Evolutionary conservation across 1,140 invertebrate species (phyloP).

Genomic region (Aplysia californica): DNA sequence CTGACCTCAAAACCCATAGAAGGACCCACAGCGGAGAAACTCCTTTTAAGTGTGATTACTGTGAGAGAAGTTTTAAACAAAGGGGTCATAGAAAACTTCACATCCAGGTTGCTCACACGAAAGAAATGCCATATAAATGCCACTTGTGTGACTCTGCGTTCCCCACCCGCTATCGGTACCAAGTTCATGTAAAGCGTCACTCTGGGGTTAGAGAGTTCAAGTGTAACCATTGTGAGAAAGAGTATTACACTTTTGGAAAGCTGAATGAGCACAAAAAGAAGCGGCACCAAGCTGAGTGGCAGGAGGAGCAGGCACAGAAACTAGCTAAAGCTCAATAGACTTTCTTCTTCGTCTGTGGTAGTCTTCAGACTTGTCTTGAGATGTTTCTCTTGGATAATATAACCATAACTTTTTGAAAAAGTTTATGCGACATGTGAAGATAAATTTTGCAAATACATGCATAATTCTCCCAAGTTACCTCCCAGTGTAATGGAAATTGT

Average conservation of each 20-base stretch:
- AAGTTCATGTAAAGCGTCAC: conserved; percentile 34
- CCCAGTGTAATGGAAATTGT: too few relatives aligned
- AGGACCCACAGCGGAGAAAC: conserved; percentile 39
- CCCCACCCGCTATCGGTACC: conserved; percentile 36
- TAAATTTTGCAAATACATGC: too few relatives aligned
- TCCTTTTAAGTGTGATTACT: conserved; percentile 38
- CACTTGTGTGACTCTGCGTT: conserved; percentile 28
- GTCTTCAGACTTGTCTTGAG: too few relatives aligned
- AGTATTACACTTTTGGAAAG: conserved; percentile 33
- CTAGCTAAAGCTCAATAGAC: too few relatives aligned
- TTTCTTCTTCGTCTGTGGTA: too few relatives aligned
- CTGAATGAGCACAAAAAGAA: conserved; percentile 36
- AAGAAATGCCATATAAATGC: conserved; percentile 36
- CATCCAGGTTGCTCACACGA: conserved; percentile 35
- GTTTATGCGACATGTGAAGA: too few relatives aligned
- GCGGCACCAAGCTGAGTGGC: conserved; percentile 23
- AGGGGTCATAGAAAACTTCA: conserved; percentile 37
- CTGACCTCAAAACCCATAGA: conserved; percentile 35
- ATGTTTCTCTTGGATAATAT: too few relatives aligned
- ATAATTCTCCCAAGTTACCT: too few relatives aligned
- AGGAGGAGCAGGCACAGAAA: not conserved
- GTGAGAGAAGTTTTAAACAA: conserved; percentile 37
- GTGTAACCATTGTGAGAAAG: conserved; percentile 29
- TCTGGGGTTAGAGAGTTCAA: conserved; percentile 28
- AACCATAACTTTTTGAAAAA: too few relatives aligned